Conservation (phyloP, 2,888 invertebrate genomes). For the Aethes cnicana region DNA sequence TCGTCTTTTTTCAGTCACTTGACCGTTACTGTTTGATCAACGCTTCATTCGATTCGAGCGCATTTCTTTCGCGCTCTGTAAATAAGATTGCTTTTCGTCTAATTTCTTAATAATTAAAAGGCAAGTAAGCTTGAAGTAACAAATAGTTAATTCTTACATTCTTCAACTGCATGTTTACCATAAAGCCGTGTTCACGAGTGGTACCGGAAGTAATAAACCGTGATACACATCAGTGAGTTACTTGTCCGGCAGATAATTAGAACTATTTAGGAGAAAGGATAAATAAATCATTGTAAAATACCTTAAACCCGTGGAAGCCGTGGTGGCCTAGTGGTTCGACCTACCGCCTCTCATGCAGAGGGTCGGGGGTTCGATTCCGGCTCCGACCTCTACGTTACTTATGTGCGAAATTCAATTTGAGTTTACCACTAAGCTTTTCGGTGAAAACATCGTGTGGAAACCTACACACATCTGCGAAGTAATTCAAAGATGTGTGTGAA, state of each 20-base stretch:
- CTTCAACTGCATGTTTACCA: slow-evolving; percentile 11
- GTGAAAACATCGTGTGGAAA: too few relatives aligned
- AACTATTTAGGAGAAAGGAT: slow-evolving; percentile 37
- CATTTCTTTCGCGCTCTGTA: background rate
- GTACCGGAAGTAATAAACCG: slow-evolving; percentile 50
- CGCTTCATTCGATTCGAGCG: background rate
- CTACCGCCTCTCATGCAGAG: too few relatives aligned
- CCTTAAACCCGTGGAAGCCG: too few relatives aligned
- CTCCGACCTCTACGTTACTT: too few relatives aligned
- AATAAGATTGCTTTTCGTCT: background rate
- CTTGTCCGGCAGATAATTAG: slow-evolving; percentile 45
- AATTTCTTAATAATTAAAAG: background rate
- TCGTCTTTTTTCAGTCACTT: too few relatives aligned
- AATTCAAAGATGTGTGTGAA: too few relatives aligned
- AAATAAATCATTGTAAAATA: slow-evolving; percentile 30
- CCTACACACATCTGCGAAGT: too few relatives aligned
- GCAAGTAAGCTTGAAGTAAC: background rate
- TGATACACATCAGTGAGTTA: slow-evolving; percentile 45
- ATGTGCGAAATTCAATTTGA: too few relatives aligned
- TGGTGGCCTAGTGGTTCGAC: too few relatives aligned
- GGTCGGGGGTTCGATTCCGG: too few relatives aligned
- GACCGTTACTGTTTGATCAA: slow-evolving; percentile 16
- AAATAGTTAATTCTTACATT: slow-evolving; percentile 20
- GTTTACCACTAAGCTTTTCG: too few relatives aligned
- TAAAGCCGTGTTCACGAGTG: slow-evolving; percentile 15